Conservation (phyloP, 53 echinoderm and acorn worm species). For the Paelopatides confundens region DNA sequence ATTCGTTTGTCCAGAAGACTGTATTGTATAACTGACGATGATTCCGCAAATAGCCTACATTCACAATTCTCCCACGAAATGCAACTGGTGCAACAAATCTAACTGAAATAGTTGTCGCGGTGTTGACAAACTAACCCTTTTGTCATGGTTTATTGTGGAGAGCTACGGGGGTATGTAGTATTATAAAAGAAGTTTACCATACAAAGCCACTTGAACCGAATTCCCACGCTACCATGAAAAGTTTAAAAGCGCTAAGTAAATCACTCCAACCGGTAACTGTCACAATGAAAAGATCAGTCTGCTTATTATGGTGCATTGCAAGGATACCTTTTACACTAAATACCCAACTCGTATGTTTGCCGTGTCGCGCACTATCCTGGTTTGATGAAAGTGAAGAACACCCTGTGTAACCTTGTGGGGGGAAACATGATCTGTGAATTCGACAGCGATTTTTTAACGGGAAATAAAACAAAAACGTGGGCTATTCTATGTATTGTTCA, state of each 20-base stretch:
- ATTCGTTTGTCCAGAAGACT: too few relatives aligned
- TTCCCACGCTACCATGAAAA: conserved; percentile 41
- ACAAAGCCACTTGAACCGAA: conserved; percentile 13
- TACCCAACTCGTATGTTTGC: too few relatives aligned
- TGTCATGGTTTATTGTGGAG: conserved; percentile 27
- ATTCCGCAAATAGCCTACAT: too few relatives aligned
- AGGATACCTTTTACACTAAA: neutral
- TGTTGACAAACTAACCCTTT: conserved; percentile 27
- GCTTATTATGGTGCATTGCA: neutral
- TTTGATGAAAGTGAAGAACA: too few relatives aligned
- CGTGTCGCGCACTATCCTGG: too few relatives aligned
- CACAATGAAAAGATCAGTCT: conserved; percentile 41
- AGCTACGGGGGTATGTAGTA: conserved; percentile 10
- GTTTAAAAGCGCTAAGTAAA: conserved; percentile 11
- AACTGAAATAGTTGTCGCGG: too few relatives aligned
- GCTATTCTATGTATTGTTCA: neutral
- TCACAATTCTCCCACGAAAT: too few relatives aligned
- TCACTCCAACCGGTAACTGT: conserved; percentile 36
- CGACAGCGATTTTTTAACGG: neutral
- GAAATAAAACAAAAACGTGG: neutral
- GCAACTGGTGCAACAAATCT: too few relatives aligned
- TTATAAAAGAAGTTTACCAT: conserved; percentile 3
- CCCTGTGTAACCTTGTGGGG: conserved; percentile 39
- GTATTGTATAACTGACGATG: too few relatives aligned
- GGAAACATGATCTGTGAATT: conserved; percentile 31